A percentile compares a stretch with the other conserved stretches of the same genome.
Conservation (phyloP, 2,113 vertebrate genomes). For the Oostethus manadensis region DNA sequence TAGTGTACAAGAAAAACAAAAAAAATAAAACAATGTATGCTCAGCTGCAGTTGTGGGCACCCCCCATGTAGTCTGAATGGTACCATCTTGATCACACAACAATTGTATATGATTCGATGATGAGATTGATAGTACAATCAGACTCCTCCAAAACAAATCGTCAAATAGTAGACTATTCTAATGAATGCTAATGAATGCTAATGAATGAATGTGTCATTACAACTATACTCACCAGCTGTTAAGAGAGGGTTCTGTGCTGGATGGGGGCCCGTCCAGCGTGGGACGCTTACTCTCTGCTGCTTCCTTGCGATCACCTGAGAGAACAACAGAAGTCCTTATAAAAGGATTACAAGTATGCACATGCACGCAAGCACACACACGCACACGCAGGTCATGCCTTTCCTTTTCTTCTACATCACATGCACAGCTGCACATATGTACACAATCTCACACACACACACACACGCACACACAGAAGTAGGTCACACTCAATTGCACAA, state of each 20-base stretch:
- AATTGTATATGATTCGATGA: too few relatives aligned
- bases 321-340: constrained; percentile 38
- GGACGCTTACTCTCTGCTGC: constrained; percentile 55
- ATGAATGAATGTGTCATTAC: not conserved
- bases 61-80: too few relatives aligned
- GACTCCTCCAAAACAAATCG: too few relatives aligned
- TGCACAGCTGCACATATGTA: constrained; percentile 22
- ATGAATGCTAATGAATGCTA: not conserved
- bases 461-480: constrained; percentile 43
- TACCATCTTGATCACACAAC: too few relatives aligned
- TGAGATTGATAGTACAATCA: too few relatives aligned
- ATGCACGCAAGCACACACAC: constrained; percentile 6
- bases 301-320: constrained; percentile 69
- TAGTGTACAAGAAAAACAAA: too few relatives aligned
- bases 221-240: constrained; percentile 56
- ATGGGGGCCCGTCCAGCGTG: constrained; percentile 47
- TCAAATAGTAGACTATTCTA: too few relatives aligned
- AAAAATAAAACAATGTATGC: too few relatives aligned
- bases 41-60: too few relatives aligned
- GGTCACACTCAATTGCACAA: constrained; percentile 47
- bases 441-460: constrained; percentile 17
- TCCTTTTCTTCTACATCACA: constrained; percentile 36
- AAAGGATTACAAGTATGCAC: constrained; percentile 41
- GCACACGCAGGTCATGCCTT: constrained; percentile 27
- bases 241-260: constrained; percentile 46